phyloP scores from a whole-genome alignment of 2,888 invertebrate species.

The Lamproptera curius region DNA sequence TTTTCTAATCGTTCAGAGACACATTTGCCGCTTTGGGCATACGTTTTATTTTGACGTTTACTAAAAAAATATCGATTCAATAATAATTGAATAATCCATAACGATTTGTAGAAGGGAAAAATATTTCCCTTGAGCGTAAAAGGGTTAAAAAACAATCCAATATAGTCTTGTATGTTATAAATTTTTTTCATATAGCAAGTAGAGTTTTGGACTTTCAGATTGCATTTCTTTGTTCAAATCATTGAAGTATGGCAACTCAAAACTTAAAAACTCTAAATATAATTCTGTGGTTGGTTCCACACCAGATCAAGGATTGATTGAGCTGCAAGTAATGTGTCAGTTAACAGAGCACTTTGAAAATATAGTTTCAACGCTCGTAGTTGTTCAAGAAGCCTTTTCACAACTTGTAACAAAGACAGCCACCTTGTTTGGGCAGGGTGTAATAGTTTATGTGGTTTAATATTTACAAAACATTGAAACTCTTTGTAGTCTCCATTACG shows the following conservation, averaged over 20 bases:
- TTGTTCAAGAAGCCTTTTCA: constrained; percentile 30
- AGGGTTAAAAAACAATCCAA: constrained; percentile 10
- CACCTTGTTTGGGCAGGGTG: constrained; percentile 32
- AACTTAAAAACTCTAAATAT: constrained; percentile 21
- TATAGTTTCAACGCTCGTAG: constrained; percentile 29
- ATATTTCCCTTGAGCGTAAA: constrained; percentile 20
- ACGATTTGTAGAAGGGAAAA: constrained; percentile 20
- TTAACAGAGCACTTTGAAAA: constrained; percentile 27
- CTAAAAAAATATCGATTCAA: constrained; percentile 19
- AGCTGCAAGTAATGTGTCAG: constrained; percentile 29
- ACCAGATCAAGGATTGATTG: constrained; percentile 20
- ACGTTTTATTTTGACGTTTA: constrained; percentile 20
- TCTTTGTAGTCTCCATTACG: constrained; percentile 22
- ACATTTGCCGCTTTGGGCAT: constrained; percentile 15
- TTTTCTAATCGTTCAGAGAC: constrained; percentile 13
- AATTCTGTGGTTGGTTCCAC: constrained; percentile 22
- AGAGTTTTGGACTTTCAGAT: not conserved
- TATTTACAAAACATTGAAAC: constrained; percentile 20
- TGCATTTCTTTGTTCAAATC: constrained; percentile 18
- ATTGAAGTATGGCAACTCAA: constrained; percentile 21
- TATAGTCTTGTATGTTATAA: not conserved
- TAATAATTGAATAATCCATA: constrained; percentile 19
- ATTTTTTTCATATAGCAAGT: not conserved
- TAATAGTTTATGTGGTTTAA: constrained; percentile 23
- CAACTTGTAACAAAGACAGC: constrained; percentile 29